Percentiles rank a stretch among this genome's conserved stretches.
These are phyloP conservation scores for Chloropsis hardwickii DNA, from an alignment of 2,113 vertebrate species.

Conservation along the genomic window DNA sequence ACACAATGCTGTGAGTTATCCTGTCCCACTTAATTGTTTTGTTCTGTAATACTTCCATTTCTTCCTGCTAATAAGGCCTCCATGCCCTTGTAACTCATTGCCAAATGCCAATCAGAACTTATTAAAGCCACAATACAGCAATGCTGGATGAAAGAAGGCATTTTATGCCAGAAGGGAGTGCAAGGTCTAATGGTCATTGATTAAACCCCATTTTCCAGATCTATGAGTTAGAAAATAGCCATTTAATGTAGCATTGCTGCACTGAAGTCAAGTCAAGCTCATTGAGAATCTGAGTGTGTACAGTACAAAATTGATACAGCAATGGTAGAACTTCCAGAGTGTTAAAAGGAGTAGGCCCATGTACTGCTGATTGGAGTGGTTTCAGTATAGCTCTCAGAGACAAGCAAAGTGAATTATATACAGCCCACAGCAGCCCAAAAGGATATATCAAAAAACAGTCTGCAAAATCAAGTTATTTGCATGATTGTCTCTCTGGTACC, in stretches of 20 bases:
- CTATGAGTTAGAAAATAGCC: constrained; percentile 70
- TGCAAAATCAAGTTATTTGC: background rate
- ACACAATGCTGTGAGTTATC: background rate
- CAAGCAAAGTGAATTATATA: background rate
- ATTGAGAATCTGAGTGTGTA: background rate
- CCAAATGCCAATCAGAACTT: constrained; percentile 26
- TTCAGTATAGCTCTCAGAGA: background rate
- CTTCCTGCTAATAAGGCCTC: background rate
- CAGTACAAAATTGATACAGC: background rate
- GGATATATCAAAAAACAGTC: background rate
- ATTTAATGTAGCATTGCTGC: constrained; percentile 57
- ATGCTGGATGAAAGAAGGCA: constrained; percentile 20
- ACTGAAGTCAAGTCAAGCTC: constrained; percentile 13
- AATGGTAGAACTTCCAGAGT: background rate
- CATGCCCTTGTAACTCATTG: background rate
- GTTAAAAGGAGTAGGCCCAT: background rate
- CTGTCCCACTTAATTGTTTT: constrained; percentile 3
- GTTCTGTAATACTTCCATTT: background rate
- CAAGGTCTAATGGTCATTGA: constrained; percentile 67
- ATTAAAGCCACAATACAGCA: constrained; percentile 1
- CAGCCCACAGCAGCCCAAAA: background rate
- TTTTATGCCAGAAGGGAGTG: constrained; percentile 31
- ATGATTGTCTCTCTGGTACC: background rate
- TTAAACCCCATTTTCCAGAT: constrained; percentile 72
- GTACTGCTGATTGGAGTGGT: background rate